phyloP scores from a whole-genome alignment of 2,888 invertebrate species.

The Mantis religiosa region DNA sequence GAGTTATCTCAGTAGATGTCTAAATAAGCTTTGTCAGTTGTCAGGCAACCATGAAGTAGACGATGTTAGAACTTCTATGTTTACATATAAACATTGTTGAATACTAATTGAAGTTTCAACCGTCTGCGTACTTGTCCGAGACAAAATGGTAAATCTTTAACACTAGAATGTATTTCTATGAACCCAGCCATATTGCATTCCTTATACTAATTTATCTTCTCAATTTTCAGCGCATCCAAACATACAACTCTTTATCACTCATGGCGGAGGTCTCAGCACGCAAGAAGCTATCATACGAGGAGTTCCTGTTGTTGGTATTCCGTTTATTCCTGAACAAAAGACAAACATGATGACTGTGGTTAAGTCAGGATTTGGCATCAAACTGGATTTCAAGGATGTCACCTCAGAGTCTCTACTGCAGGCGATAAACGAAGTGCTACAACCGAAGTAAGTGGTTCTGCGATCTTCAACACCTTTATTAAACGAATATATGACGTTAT shows the following conservation, averaged over 20 bases:
- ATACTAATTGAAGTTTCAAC: no score
- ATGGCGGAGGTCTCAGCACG: slow-evolving; percentile 55
- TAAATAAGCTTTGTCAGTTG: no score
- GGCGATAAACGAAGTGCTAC: slow-evolving; percentile 45
- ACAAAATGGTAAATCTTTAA: no score
- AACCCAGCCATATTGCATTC: no score
- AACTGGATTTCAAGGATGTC: slow-evolving; percentile 42
- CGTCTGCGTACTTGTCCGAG: no score
- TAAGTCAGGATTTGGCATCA: slow-evolving; percentile 49
- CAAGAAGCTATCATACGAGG: slow-evolving; percentile 51
- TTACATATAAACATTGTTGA: no score
- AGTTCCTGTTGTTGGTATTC: slow-evolving; percentile 51
- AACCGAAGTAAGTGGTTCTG: slow-evolving; percentile 43
- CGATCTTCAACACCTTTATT: background rate
- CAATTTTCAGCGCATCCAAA: slow-evolving; percentile 48
- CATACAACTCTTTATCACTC: slow-evolving; percentile 54
- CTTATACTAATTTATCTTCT: no score
- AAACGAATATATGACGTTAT: background rate
- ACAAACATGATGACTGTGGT: slow-evolving; percentile 52
- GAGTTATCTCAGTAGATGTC: no score
- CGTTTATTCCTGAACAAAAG: slow-evolving; percentile 52
- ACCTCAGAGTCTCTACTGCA: slow-evolving; percentile 42
- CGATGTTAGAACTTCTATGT: no score
- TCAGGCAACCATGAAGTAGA: no score
- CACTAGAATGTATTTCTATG: no score